Evolutionary conservation across 2,113 vertebrate species (phyloP).

Genomic region (Caranx melampygus): DNA sequence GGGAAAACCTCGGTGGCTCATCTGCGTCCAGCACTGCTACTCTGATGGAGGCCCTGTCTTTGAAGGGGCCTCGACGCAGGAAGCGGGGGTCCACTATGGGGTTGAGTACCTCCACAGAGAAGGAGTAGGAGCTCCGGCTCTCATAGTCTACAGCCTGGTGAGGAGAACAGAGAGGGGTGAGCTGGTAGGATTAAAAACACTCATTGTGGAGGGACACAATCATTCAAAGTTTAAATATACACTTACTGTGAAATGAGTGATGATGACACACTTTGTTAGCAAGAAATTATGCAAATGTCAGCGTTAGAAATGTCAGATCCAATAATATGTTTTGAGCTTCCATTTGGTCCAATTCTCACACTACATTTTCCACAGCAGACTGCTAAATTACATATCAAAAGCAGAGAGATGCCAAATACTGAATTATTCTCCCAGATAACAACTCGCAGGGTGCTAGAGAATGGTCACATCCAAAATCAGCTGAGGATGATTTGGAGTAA

Average conservation of each 20-base stretch:
- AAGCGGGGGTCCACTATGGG: slow-evolving; percentile 91
- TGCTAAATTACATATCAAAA: slow-evolving; percentile 70
- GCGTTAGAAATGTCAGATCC: slow-evolving; percentile 35
- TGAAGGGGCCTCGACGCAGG: slow-evolving; percentile 89
- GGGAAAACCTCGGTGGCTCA: slow-evolving; percentile 89
- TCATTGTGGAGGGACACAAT: not conserved
- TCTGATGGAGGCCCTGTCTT: slow-evolving; percentile 87
- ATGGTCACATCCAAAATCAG: slow-evolving; percentile 45
- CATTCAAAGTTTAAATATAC: not conserved
- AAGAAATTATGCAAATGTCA: slow-evolving; percentile 51
- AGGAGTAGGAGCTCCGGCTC: slow-evolving; percentile 87
- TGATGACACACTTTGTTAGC: slow-evolving; percentile 15
- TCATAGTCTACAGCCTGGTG: slow-evolving; percentile 90
- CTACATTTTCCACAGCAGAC: slow-evolving; percentile 33
- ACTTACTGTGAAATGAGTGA: slow-evolving; percentile 42
- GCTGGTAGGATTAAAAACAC: not conserved
- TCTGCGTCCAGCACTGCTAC: slow-evolving; percentile 90
- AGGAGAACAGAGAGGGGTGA: not conserved
- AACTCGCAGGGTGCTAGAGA: slow-evolving; percentile 6
- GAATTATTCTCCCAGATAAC: slow-evolving; percentile 59
- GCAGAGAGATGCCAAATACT: slow-evolving; percentile 46
- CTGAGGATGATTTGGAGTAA: slow-evolving; percentile 35
- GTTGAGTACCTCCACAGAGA: slow-evolving; percentile 92
- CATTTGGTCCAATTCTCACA: slow-evolving; percentile 55
- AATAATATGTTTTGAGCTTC: slow-evolving; percentile 36